Evolutionary conservation across 2,888 invertebrate genomes (phyloP).

Genomic region (Apocheima hispidaria): DNA sequence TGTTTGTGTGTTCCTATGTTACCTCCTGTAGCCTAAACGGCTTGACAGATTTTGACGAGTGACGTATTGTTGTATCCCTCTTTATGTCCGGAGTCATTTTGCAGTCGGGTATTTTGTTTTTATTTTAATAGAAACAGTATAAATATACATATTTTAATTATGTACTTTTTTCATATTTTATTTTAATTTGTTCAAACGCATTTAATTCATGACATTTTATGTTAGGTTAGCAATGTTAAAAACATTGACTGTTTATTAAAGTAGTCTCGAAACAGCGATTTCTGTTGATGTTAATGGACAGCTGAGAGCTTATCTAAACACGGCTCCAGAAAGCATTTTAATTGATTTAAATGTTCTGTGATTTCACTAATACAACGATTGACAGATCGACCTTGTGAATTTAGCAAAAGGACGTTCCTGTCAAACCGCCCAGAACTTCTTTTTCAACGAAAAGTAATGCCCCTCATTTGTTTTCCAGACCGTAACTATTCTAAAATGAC

Average conservation of each 20-base stretch:
- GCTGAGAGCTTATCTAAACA: background rate
- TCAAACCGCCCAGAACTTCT: constrained; percentile 51
- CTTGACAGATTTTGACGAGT: no score
- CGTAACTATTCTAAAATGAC: constrained; percentile 66
- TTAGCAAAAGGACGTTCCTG: constrained; percentile 51
- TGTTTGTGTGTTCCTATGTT: no score
- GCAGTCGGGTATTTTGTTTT: no score
- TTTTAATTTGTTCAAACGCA: background rate
- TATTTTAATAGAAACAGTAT: no score
- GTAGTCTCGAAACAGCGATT: constrained; percentile 2
- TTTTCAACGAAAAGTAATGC: constrained; percentile 62
- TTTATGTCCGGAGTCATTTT: no score
- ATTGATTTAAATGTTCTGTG: constrained; percentile 8
- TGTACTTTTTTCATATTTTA: background rate
- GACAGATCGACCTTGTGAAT: constrained; percentile 36
- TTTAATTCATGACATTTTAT: constrained; percentile 1
- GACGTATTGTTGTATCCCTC: no score
- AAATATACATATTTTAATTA: no score
- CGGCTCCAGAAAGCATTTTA: background rate
- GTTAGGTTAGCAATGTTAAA: constrained; percentile 5
- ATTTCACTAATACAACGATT: constrained; percentile 10
- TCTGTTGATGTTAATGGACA: constrained; percentile 11
- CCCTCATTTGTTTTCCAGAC: constrained; percentile 58
- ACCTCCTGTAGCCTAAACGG: no score
- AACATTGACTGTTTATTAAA: constrained; percentile 8